Evolutionary conservation across 2,888 invertebrate genomes (phyloP).

Genomic region (Cheilosia impressa): DNA sequence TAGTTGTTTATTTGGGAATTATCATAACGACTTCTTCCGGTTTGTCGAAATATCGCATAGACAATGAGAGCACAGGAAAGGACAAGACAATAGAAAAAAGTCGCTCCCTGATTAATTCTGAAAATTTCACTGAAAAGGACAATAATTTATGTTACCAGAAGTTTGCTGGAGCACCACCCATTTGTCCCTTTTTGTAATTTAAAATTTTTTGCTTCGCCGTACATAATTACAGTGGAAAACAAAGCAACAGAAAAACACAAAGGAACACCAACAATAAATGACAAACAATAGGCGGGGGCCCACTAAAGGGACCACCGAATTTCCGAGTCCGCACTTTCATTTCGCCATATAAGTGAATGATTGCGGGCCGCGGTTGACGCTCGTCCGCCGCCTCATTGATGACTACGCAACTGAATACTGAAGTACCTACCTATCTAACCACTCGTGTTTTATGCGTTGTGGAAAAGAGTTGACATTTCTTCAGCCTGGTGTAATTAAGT

Average conservation of each 20-base stretch:
- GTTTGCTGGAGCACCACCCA: background rate
- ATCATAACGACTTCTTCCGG: slow-evolving; percentile 18
- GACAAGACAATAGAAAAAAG: background rate
- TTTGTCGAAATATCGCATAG: background rate
- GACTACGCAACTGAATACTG: background rate
- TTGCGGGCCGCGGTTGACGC: slow-evolving; percentile 11
- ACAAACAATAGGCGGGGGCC: slow-evolving; percentile 25
- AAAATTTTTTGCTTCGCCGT: slow-evolving; percentile 60
- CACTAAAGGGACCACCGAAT: slow-evolving; percentile 20
- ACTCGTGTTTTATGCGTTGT: slow-evolving; percentile 21
- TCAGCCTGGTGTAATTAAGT: slow-evolving; percentile 42
- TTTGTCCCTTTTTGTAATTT: slow-evolving; percentile 23
- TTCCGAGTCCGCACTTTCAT: slow-evolving; percentile 16
- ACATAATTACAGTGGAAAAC: slow-evolving; percentile 38
- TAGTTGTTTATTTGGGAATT: slow-evolving; percentile 32
- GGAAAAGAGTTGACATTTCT: slow-evolving; percentile 33
- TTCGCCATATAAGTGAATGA: slow-evolving; percentile 38
- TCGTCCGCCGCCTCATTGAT: slow-evolving; percentile 7
- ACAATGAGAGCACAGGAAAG: slow-evolving; percentile 2
- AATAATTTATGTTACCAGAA: slow-evolving; percentile 41
- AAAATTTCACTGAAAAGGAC: slow-evolving; percentile 35
- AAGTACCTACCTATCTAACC: background rate
- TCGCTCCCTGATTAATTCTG: slow-evolving; percentile 11
- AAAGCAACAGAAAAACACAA: background rate
- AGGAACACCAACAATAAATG: background rate